A percentile compares a stretch with the other conserved stretches of the same genome.
Evolutionary conservation across 2,113 vertebrate species (phyloP).

Genomic region (Cyanoderma ruficeps): DNA sequence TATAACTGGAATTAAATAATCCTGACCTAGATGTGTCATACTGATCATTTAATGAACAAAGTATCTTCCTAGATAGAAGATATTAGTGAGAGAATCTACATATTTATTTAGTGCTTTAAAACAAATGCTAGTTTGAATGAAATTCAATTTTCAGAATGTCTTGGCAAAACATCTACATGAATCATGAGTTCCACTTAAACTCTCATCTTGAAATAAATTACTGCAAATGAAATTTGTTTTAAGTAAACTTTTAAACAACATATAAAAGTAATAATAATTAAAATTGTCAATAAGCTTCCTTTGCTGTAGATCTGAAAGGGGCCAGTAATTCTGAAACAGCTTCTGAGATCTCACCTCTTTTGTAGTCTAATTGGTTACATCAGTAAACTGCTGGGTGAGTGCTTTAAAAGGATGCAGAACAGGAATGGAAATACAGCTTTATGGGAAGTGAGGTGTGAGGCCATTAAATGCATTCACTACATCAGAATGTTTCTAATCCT

Average conservation of each 20-base stretch:
- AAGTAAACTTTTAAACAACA: constrained; percentile 4
- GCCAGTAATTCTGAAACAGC: background rate
- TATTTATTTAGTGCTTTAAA: background rate
- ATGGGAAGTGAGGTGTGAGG: constrained; percentile 70
- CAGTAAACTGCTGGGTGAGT: constrained; percentile 43
- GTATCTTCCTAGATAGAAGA: background rate
- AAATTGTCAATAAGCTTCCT: background rate
- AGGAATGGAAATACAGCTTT: constrained; percentile 60
- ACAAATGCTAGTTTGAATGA: background rate
- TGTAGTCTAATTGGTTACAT: constrained; percentile 71
- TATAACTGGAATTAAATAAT: background rate
- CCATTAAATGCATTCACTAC: constrained; percentile 57
- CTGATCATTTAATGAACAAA: background rate
- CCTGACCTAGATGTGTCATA: background rate
- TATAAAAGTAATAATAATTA: background rate
- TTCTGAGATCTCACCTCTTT: constrained; percentile 56
- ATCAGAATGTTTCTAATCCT: constrained; percentile 64
- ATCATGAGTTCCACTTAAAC: background rate
- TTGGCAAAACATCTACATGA: background rate
- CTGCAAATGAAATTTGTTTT: constrained; percentile 1
- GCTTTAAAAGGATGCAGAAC: constrained; percentile 64
- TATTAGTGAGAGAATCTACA: background rate
- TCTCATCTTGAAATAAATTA: constrained; percentile 9
- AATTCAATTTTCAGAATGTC: background rate
- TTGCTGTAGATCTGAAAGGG: background rate